A percentile compares a stretch with the other conserved stretches of the same genome.
Evolutionary conservation across 2,113 vertebrate species (phyloP).

Genomic region (Clarias magur): DNA sequence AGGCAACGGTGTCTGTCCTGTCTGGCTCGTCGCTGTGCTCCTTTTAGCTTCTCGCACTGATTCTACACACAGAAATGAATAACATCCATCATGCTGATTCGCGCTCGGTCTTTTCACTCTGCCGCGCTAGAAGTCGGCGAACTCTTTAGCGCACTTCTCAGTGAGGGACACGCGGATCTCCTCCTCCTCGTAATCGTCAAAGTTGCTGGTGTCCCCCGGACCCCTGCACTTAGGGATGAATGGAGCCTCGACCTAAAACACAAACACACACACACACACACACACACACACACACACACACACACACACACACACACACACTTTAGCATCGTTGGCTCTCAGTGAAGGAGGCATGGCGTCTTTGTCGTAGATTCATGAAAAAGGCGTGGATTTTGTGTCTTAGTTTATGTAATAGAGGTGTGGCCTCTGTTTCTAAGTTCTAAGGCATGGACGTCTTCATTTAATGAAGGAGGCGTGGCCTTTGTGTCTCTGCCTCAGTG

Average conservation of each 20-base stretch:
- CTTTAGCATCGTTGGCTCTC: background rate
- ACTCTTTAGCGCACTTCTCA: conserved; percentile 92
- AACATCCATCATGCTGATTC: conserved; percentile 56
- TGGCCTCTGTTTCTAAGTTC: background rate
- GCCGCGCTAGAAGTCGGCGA: conserved; percentile 82
- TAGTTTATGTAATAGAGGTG: background rate
- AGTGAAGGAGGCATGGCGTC: background rate
- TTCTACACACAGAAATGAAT: conserved; percentile 66
- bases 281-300: conserved; percentile 8
- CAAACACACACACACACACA: conserved; percentile 1
- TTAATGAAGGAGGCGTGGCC: background rate
- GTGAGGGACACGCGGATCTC: conserved; percentile 87
- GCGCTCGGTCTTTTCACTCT: conserved; percentile 26
- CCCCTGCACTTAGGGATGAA: conserved; percentile 93
- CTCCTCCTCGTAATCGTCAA: conserved; percentile 92
- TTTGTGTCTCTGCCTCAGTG: no score
- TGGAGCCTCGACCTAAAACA: conserved; percentile 83
- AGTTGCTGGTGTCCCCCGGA: conserved; percentile 92
- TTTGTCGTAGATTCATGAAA: no score
- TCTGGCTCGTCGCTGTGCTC: conserved; percentile 37
- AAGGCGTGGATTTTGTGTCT: background rate
- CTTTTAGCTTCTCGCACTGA: conserved; percentile 66
- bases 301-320: conserved; percentile 4
- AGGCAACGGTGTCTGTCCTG: conserved; percentile 66
- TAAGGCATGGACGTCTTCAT: no score